Evolutionary conservation across 2,113 vertebrate genomes (phyloP), one percentile per base, ranked within the genome.

Genomic region (Chionodraco myersi): DNA sequence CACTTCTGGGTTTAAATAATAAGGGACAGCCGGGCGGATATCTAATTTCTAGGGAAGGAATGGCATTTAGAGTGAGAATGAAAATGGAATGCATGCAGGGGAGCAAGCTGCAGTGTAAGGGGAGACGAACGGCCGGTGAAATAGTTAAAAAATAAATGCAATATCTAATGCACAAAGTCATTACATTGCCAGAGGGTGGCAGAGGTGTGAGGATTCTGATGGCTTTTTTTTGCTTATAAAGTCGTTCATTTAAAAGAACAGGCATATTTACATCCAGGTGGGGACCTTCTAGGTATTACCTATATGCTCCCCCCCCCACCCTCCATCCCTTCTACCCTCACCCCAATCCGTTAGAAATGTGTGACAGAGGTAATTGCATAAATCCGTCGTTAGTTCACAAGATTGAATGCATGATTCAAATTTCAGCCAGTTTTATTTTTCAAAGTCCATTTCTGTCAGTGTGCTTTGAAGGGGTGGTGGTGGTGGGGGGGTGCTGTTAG

Each of bases 81-180:
- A 82, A 89, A 90, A 89, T 91, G 77, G 84, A 84, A 90, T 69
- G 77, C 82, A 87, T 77, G 72, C 85, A 76, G 82, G 62, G 63
- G 49, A 81, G 64, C n/a, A 71, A 63, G 77, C 71, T 7, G 60
- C 13, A 72, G 72, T 14, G 56, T 82, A 59, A 63, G 60, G 65
- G 78, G 54, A 84, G 77, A 83, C 8, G 65, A 80, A 79, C 70
- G 77, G 88, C 79, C 6, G 21, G 59, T 52, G 89, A 91, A 86
- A 88, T 86, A 90, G 83, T 75, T 86, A 81, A 90, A 30, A 88
- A 89, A 89, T 84, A 92, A 92, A 91, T 90, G 89, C 82, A 89
- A 92, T 91, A 89, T 88, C 76, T 82, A 88, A 77, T 87, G 84
- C 80, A 83, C 83, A 86, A 89, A 92, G 89, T 92, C 86, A 93